phyloP scores from a whole-genome alignment of 2,888 invertebrate species.

The Phytoseiulus persimilis region DNA sequence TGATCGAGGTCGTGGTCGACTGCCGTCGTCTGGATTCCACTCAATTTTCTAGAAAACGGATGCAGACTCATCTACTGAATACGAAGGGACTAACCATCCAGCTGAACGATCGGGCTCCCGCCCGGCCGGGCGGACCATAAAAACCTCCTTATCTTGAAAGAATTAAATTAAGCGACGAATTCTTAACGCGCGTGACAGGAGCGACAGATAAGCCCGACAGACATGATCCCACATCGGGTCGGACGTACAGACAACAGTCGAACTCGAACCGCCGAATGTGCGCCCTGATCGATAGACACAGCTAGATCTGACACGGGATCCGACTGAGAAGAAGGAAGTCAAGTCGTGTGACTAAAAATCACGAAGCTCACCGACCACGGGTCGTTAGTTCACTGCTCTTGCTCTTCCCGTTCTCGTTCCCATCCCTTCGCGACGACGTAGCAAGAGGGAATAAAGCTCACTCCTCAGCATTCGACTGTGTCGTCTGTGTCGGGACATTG shows the following conservation, averaged over 20 bases:
- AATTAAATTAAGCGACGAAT: neutral
- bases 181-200: neutral
- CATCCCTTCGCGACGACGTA: neutral
- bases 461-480: neutral
- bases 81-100: neutral
- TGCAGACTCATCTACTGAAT: neutral
- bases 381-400: neutral
- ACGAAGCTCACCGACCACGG: neutral
- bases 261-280: neutral
- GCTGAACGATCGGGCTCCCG: neutral
- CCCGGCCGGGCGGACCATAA: neutral
- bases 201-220: neutral
- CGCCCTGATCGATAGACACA: neutral
- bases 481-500: neutral
- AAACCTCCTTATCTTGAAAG: neutral
- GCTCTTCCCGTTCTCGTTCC: neutral
- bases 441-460: neutral
- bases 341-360: neutral
- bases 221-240: neutral
- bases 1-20: too few species aligned
- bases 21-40: too few species aligned
- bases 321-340: neutral
- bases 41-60: neutral
- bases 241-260: neutral
- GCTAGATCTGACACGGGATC: neutral